A percentile compares a stretch with the other conserved stretches of the same genome.
Evolutionary conservation across 2,113 vertebrate genomes (phyloP).

Genomic region (Melanerpes formicivorus): DNA sequence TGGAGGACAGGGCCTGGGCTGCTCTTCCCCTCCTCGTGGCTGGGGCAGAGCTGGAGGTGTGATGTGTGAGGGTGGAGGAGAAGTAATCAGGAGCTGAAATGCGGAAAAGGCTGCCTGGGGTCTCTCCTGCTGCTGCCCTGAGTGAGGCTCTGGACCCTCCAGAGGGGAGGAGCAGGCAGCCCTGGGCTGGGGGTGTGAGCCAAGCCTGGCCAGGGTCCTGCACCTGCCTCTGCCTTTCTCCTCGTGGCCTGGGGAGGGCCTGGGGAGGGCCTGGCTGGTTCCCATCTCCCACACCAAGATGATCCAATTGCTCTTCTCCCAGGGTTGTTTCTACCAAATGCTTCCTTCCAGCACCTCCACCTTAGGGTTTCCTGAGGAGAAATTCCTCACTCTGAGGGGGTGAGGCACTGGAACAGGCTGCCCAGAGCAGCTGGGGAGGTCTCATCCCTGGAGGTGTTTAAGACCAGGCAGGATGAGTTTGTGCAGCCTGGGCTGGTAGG

Average conservation of each 20-base stretch:
- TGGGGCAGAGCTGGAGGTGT: background rate
- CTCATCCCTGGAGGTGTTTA: too few relatives aligned
- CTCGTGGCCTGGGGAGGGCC: background rate
- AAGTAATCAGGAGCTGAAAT: background rate
- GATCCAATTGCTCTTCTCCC: background rate
- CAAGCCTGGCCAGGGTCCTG: rapidly evolving
- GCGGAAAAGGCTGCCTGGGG: background rate
- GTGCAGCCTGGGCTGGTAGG: too few relatives aligned
- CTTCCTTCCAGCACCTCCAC: background rate
- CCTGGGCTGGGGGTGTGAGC: background rate
- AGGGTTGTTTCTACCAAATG: background rate
- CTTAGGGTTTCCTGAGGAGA: background rate
- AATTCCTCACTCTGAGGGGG: too few relatives aligned
- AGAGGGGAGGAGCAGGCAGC: background rate
- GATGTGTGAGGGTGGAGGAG: background rate
- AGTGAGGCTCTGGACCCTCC: background rate
- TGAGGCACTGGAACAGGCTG: too few relatives aligned
- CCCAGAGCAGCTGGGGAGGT: too few relatives aligned
- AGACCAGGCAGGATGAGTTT: too few relatives aligned
- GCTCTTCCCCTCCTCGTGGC: background rate
- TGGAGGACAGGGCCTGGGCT: background rate
- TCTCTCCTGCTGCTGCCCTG: background rate
- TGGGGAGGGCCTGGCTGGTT: background rate
- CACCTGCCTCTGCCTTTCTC: background rate
- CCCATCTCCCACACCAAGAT: background rate